These are phyloP conservation scores for Oophaga sylvatica DNA, from an alignment of 2,797 vertebrate genomes.

Conservation along the genomic window DNA sequence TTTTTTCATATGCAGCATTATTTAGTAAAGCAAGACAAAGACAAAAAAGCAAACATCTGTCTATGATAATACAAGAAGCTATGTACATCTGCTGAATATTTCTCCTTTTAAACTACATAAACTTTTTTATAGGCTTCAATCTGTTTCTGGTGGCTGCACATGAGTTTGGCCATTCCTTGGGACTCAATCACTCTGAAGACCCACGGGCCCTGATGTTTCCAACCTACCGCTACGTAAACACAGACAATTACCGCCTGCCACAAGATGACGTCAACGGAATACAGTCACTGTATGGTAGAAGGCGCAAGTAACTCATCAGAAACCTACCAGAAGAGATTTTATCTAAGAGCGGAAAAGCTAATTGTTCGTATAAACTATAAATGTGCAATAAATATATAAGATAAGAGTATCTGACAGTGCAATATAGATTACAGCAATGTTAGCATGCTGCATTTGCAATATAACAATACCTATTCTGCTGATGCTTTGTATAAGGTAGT, in stretches of 20 bases:
- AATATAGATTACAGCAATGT: not conserved
- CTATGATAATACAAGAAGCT: not conserved
- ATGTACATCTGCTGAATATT: not conserved
- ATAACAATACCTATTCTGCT: not conserved
- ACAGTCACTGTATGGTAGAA: constrained; percentile 74
- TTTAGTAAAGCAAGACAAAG: too few relatives aligned
- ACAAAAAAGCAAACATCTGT: too few relatives aligned
- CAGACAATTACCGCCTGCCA: constrained; percentile 65
- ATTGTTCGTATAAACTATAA: not conserved
- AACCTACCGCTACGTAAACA: constrained; percentile 63
- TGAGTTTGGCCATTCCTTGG: constrained; percentile 79
- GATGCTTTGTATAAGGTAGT: not conserved
- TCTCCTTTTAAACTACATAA: not conserved
- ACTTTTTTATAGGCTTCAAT: constrained; percentile 66
- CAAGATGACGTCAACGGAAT: constrained; percentile 69
- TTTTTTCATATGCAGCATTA: too few relatives aligned
- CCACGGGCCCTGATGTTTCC: constrained; percentile 74
- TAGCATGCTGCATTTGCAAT: not conserved
- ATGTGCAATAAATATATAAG: not conserved
- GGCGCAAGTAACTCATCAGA: not conserved
- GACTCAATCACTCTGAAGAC: constrained; percentile 72
- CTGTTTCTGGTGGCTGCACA: constrained; percentile 76
- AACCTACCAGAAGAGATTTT: not conserved
- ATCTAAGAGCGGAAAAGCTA: not conserved
- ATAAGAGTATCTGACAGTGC: not conserved